Base-by-base conservation (phyloP, 92 coral and sea anemone species). In the Porites rus region DNA sequence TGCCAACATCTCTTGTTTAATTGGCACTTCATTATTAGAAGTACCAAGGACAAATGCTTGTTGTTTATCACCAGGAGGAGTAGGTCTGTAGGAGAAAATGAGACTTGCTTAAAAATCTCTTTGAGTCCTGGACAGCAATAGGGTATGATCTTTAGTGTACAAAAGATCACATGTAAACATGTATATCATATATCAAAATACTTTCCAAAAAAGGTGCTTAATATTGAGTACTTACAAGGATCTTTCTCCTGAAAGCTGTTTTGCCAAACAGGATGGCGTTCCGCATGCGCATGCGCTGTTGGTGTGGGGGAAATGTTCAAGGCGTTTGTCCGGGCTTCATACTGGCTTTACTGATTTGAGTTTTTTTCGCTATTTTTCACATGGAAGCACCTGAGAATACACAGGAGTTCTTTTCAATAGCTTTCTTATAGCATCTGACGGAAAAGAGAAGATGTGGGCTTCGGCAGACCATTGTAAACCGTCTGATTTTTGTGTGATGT, bases 161-260 rank as follows among this genome's bases (percentile, higher is more conserved):
- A 28, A 28, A 28, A 28, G 31, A 28, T 28, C 4, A 28, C 31
- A 28, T 28, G 31, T 28, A 28, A 28, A 28, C 31, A 28, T 28
- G 31, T 28, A 28, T 28, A 28, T 28, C 31, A 28, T 28, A 28
- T 28, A 28, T 5, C n/a, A 5, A 61, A 61, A 17, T 61, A 12
- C 16, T 61, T 61, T 11, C 17, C 65, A 61, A 13, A 61, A 4
- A 61, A 61, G 65, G 13, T 17, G 65, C 17, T 12, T 5, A 12
- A 12, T 12, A n/a, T 82, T 58, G 14, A 59, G 50, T 17, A 71
- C 78, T 71, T 70, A 71, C 87, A 82, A 71, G 69, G 79, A 82
- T 59, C 22, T 71, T 21, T 82, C 87, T 59, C 87, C 87, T 71
- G 87, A 71, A 16, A 82, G 79, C 53, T 72, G 87, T 28, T 28